These are phyloP conservation scores for Kryptopterus vitreolus DNA, from an alignment of 2,797 vertebrate species.

Conservation along the genomic window DNA sequence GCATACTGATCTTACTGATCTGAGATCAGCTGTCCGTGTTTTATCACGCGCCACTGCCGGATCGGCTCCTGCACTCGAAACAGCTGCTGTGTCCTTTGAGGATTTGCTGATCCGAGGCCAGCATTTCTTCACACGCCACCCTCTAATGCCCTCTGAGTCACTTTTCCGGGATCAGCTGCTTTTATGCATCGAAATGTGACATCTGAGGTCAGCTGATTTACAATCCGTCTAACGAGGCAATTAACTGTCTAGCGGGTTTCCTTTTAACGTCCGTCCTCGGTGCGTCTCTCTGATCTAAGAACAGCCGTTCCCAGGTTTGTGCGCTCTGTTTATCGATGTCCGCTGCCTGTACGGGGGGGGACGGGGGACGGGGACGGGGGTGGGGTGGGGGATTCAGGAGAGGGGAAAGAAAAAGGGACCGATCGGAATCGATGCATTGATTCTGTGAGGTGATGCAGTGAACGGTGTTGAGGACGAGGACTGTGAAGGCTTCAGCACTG, in stretches of 20 bases:
- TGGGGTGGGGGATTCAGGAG: too few relatives aligned
- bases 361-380: too few relatives aligned
- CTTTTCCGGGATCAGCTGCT: not conserved
- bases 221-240: not conserved
- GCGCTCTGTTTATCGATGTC: not conserved
- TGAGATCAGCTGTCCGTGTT: slow-evolving; percentile 1
- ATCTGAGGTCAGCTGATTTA: not conserved
- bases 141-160: not conserved
- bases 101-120: not conserved
- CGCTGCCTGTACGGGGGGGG: not conserved
- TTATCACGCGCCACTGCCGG: not conserved
- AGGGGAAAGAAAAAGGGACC: not conserved
- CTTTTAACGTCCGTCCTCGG: too few relatives aligned
- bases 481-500: slow-evolving; percentile 53
- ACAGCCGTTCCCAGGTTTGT: not conserved
- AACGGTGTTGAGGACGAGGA: slow-evolving; percentile 26
- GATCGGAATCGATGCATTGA: not conserved
- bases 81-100: not conserved
- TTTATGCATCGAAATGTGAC: not conserved
- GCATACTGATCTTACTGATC: not conserved
- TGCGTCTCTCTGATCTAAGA: slow-evolving; percentile 1
- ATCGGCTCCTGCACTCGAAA: not conserved
- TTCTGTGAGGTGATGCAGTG: slow-evolving; percentile 11
- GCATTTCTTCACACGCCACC: not conserved
- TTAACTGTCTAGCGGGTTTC: not conserved